Base-by-base conservation (phyloP, 2,888 invertebrate genomes). In the Odontothrips loti region DNA sequence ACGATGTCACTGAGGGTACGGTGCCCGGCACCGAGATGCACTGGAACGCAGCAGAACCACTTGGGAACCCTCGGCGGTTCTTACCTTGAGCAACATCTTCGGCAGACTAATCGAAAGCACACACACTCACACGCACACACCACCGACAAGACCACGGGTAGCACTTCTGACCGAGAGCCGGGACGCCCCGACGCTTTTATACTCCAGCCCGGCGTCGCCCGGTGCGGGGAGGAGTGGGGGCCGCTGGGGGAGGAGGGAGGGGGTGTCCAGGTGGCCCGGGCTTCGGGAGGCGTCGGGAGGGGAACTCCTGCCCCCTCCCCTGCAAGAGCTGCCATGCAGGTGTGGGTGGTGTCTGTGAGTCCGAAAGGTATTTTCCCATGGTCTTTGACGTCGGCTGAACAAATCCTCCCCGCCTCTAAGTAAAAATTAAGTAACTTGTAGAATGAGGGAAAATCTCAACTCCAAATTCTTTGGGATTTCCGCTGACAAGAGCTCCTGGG, bases 111-210 rank as follows among this genome's bases (percentile, higher is more conserved):
- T 12, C 23, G 12, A n/a, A 27, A 23, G 27, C 68, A 75, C 68
- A 75, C 68, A 1, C 68, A 75, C 68, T 23, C 68, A 27, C 68
- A 75, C 68, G 68, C 68, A 58, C 68, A 75, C 68, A 75, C 58
- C 58, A 20, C 58, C 58, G n/a, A 17, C 58, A 43, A 6, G 34
- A n/a, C 58, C 6, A 58, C 68, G 68, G 23, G 23, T 27, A 75
- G 68, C 68, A 75, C 68, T 75, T 75, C 68, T 75, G 68, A 75
- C 68, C 68, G 68, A 27, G 68, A 12, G 27, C 68, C 68, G 68
- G 68, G 27, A 27, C 23, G 23, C 12, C 23, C 1, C 68, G 68
- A 9, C 8, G 68, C 68, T 75, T 27, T 27, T 75, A 75, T 75
- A 75, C 68, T 27, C 11, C 27, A 27, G 27, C 27, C 23, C 27